A percentile compares a stretch with the other conserved stretches of the same genome.
Evolutionary conservation across 2,113 vertebrate genomes (phyloP).

Genomic region (Pteropus alecto): DNA sequence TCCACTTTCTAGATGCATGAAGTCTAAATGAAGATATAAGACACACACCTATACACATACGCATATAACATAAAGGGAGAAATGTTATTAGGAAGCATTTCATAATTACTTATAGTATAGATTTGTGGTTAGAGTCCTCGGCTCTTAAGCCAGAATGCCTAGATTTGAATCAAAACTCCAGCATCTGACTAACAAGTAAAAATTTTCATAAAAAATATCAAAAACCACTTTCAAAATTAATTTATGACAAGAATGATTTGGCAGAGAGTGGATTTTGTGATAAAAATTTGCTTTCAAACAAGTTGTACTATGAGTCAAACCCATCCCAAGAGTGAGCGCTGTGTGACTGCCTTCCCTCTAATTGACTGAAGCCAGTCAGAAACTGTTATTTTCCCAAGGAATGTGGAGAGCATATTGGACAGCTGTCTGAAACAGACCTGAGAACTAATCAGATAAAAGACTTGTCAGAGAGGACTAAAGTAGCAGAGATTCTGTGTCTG

Average conservation of each 20-base stretch:
- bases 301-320: neutral
- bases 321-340: neutral
- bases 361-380: neutral
- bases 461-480: neutral
- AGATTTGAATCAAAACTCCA: neutral
- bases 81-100: neutral
- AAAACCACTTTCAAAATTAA: neutral
- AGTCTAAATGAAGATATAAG: neutral
- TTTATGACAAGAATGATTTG: neutral
- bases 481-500: neutral
- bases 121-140: neutral
- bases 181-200: neutral
- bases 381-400: neutral
- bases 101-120: neutral
- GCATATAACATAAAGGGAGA: neutral
- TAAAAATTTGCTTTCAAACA: neutral
- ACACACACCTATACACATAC: neutral
- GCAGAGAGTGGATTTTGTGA: neutral
- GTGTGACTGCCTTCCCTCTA: neutral
- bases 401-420: neutral
- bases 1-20: neutral
- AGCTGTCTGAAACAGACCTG: neutral
- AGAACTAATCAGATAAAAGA: neutral
- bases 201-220: neutral
- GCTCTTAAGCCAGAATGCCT: neutral